Evolutionary conservation across 2,113 vertebrate genomes (phyloP), one percentile per base, ranked within the genome.

Genomic region (Strix uralensis): DNA sequence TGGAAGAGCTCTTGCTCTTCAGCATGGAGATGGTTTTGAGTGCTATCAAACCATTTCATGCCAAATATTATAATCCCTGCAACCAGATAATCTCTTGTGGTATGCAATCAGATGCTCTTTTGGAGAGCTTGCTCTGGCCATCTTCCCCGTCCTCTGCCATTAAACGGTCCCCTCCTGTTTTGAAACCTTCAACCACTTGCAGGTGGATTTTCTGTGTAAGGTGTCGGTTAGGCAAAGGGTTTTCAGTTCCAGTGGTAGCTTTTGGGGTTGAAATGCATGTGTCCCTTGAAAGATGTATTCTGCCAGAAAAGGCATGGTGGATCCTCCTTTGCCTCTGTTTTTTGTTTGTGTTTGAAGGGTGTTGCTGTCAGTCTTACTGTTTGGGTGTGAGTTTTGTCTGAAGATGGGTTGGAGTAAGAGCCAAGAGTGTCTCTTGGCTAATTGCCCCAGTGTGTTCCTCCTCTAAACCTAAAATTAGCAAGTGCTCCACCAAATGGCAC

Each of bases 401-500:
- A 83, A 81, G 90, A 77, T 95, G 91, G 65, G 67, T 81, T 88
- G 79, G 93, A 95, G 79, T 92, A 16, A 78, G 95, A 96, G 89
- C 65, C 75, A 81, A 88, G 81, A 96, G 91, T 94, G 90, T 73
- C 80, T 96, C 77, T 86, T 81, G 72, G 96, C 97, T 97, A 94
- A 96, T 97, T 95, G 96, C 95, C 89, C 96, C 83, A 94, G 74
- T 62, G 94, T 91, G 83, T 93, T 86, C 86, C 80, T 97, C 69
- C 90, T 96, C 88, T 88, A 81, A 73, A 75, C 97, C 98, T 98
- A 98, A 98, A 98, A 97, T 98, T 98, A 98, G 98, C 92, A 96
- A 96, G 95, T 61, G 81, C 94, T 94, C 93, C 88, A 96, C 93
- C 93, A 96, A 97, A 96, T 89, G 58, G 96, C 96, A 98, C 96